Evolutionary conservation across 2,113 vertebrate species (phyloP).

Genomic region (Eptesicus fuscus): DNA sequence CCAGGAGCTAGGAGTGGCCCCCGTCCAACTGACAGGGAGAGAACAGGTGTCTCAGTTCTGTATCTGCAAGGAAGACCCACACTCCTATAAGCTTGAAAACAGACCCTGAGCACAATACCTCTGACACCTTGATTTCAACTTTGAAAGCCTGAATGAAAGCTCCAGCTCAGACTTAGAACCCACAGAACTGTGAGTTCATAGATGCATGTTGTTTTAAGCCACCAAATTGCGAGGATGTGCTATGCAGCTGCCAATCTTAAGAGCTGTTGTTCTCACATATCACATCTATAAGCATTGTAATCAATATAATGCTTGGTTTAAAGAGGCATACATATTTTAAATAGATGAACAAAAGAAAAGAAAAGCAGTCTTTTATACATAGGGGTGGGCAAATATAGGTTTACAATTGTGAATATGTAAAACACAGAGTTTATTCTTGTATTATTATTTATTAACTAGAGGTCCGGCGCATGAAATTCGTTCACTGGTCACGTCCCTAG

Average conservation of each 20-base stretch:
- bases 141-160: background rate
- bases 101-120: background rate
- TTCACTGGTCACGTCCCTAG: too few relatives aligned
- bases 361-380: background rate
- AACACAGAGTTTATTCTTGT: background rate
- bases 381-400: background rate
- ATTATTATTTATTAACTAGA: background rate
- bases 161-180: background rate
- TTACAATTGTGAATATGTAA: background rate
- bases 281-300: background rate
- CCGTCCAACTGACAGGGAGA: background rate
- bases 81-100: background rate
- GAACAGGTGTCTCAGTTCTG: background rate
- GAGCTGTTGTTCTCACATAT: background rate
- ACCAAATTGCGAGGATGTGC: background rate
- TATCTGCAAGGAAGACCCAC: background rate
- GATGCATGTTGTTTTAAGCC: background rate
- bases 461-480: too few relatives aligned
- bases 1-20: background rate
- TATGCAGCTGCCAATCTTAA: background rate
- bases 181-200: background rate
- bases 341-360: background rate
- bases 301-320: background rate
- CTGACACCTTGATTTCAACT: background rate
- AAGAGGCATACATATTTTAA: background rate